Conservation (phyloP, 2,113 vertebrate genomes). For the Tenrec ecaudatus region DNA sequence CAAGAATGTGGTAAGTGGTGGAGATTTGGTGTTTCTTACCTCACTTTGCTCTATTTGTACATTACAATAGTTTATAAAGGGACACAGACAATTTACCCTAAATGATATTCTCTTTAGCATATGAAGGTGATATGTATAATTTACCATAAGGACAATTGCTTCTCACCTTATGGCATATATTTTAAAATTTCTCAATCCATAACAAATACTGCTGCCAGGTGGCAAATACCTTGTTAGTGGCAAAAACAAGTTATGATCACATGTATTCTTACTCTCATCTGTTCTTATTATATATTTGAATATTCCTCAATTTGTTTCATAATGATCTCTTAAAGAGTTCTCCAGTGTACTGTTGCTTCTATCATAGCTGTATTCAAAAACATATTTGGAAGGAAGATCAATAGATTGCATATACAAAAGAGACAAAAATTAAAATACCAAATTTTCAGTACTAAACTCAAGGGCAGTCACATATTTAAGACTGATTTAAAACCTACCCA, state of each 20-base stretch:
- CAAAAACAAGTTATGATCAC: slow-evolving; percentile 25
- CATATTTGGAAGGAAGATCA: slow-evolving; percentile 41
- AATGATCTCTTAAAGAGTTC: slow-evolving; percentile 54
- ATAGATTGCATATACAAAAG: neutral
- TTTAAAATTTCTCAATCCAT: slow-evolving; percentile 30
- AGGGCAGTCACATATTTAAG: neutral
- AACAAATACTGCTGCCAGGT: neutral
- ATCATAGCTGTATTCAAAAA: slow-evolving; percentile 44
- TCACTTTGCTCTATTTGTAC: neutral
- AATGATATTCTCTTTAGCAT: neutral
- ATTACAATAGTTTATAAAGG: neutral
- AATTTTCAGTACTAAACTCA: neutral
- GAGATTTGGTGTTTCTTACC: neutral
- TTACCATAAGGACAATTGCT: slow-evolving; percentile 40
- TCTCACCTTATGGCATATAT: neutral
- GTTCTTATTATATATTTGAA: slow-evolving; percentile 52
- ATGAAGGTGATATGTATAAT: neutral
- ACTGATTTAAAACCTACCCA: neutral
- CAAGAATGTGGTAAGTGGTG: neutral
- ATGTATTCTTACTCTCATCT: slow-evolving; percentile 16
- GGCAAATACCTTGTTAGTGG: slow-evolving; percentile 45
- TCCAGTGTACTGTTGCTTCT: slow-evolving; percentile 33
- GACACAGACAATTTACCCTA: neutral
- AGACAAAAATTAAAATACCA: slow-evolving; percentile 54
- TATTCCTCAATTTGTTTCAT: slow-evolving; percentile 47